Base-by-base conservation (phyloP, 2,888 invertebrate species). In the Chironomus tentans region DNA sequence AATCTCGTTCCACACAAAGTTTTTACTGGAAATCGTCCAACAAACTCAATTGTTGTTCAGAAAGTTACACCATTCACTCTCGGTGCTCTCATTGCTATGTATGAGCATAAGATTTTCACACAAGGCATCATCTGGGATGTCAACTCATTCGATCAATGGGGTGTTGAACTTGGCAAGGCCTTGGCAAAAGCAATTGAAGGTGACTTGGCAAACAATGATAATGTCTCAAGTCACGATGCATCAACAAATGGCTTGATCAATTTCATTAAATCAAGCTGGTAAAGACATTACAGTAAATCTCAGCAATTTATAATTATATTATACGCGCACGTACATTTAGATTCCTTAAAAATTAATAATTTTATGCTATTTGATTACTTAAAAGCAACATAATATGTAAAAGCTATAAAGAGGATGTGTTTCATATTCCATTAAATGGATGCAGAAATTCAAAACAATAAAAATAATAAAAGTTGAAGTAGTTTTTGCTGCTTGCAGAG, bases 141-240 rank as follows among this genome's bases (percentile, higher is more conserved):
- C 82, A 99, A 99, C 84, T 98, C 98, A 0, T 99, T 93, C 84
- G 99, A 99, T 86, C 99, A 99, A 82, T 99, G 98, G 98, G 99
- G 99, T 48, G 99, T 99, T 73, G 99, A 99, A 84, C 88, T 99
- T 79, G 99, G 99, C 74, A 99, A 99, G 83, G 97, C 98, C 82
- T 85, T 99, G 79, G 99, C 99, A 0, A 98, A 98, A 85, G 94
- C 92, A n/a, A 98, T 99, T 79, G 97, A 98, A 82, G 95, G 97
- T 0, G 98, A 99, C 83, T 85, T 99, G 68, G 87, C 89, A 77
- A 88, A 89, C 80, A 85, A 85, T 24, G 87, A 85, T 61, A 87
- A 89, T 0, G 88, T 93, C 13, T 85, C 89, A 24, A 88, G 89
- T 62, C 99, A 99, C 82, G 99, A 99, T 84, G 88, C 88, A 28